phyloP scores from a whole-genome alignment of 2,113 vertebrate species.

The Crocuta crocuta region DNA sequence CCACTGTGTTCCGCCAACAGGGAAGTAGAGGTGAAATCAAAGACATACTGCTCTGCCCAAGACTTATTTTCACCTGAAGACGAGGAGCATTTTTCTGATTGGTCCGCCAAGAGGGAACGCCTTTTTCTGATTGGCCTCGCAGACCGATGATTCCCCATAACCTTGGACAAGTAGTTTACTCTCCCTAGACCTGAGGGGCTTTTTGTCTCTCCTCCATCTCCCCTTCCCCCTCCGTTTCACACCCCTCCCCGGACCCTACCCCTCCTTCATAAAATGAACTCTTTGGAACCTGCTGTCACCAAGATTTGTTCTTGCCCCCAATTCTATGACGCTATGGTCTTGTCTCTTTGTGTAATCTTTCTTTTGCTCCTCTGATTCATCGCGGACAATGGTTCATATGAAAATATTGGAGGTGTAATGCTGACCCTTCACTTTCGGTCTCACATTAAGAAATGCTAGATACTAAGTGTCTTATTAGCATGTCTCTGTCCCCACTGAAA shows the following conservation, averaged over 20 bases:
- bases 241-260: neutral
- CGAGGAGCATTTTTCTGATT: neutral
- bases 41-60: neutral
- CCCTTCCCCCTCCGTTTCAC: neutral
- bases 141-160: neutral
- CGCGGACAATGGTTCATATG: neutral
- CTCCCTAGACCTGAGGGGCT: neutral
- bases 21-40: neutral
- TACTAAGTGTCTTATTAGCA: neutral
- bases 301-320: neutral
- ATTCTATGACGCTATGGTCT: neutral
- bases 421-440: neutral
- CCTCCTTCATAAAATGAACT: neutral
- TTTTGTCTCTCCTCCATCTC: neutral
- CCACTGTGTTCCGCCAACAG: accelerated
- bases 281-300: neutral
- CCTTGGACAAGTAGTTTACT: neutral
- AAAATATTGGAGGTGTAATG: neutral
- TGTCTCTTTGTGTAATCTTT: neutral
- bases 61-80: neutral
- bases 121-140: neutral
- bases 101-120: neutral
- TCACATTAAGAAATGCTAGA: neutral
- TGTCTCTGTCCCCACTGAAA: neutral
- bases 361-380: neutral